Percentiles rank a stretch among this genome's conserved stretches.
Evolutionary conservation across 2,113 vertebrate species (phyloP).

Genomic region (Gopherus evgoodei): DNA sequence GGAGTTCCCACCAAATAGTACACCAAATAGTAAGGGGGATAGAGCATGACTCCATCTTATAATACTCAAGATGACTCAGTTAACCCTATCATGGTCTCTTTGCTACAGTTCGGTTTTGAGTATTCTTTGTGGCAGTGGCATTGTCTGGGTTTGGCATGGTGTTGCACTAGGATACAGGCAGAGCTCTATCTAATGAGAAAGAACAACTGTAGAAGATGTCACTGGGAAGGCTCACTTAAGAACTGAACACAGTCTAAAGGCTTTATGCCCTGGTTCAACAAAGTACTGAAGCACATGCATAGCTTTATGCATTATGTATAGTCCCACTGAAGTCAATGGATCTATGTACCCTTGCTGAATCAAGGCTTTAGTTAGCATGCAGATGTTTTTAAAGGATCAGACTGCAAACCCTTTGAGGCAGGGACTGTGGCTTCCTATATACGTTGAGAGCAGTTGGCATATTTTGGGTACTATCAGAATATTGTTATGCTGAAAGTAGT

Average conservation of each 20-base stretch:
- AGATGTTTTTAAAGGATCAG: rapidly evolving
- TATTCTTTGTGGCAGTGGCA: no score
- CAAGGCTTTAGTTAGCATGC: not conserved
- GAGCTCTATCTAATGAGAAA: no score
- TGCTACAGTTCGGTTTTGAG: no score
- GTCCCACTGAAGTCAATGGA: not conserved
- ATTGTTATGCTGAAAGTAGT: slow-evolving; percentile 16
- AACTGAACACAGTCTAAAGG: no score
- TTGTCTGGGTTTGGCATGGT: no score
- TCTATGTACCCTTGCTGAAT: not conserved
- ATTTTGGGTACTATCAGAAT: rapidly evolving
- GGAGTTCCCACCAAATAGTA: not conserved
- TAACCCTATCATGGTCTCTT: no score
- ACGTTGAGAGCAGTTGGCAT: not conserved
- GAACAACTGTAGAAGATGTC: no score
- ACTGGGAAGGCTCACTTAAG: no score
- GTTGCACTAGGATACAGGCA: no score
- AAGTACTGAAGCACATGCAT: not conserved
- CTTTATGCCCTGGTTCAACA: not conserved
- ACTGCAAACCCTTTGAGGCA: not conserved
- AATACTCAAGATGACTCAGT: not conserved
- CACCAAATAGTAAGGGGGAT: not conserved
- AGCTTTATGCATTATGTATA: not conserved
- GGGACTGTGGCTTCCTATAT: not conserved
- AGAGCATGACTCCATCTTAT: not conserved